These are phyloP conservation scores for Dasypogon diadema DNA, from an alignment of 2,888 invertebrate species.

Conservation along the genomic window DNA sequence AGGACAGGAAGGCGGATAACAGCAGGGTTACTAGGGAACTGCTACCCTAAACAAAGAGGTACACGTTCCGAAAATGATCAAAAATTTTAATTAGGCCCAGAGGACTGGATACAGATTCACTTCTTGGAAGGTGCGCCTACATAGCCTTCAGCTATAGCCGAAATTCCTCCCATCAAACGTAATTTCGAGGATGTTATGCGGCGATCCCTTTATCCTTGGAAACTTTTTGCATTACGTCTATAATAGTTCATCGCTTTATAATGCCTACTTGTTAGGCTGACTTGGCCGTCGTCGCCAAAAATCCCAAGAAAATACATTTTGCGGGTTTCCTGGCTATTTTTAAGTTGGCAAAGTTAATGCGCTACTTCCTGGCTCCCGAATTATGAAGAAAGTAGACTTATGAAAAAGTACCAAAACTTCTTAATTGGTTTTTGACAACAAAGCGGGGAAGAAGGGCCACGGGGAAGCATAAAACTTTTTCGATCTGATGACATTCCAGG, in stretches of 20 bases:
- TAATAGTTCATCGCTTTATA: slow-evolving; percentile 22
- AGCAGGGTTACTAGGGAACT: too few species aligned
- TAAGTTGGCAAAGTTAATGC: slow-evolving; percentile 12
- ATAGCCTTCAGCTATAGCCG: neutral
- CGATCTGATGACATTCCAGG: slow-evolving; percentile 2
- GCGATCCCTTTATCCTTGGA: neutral
- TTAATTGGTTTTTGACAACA: slow-evolving; percentile 38
- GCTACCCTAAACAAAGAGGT: too few species aligned
- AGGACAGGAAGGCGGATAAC: neutral
- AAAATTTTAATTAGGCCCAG: slow-evolving; percentile 17
- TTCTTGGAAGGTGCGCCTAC: neutral
- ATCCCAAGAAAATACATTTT: neutral
- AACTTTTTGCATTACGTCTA: neutral
- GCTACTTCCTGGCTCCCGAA: neutral
- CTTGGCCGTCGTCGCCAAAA: too few species aligned
- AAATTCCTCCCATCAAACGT: neutral
- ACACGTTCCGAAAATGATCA: neutral
- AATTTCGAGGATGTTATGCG: neutral
- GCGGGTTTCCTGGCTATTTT: neutral
- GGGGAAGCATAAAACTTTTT: slow-evolving; percentile 1
- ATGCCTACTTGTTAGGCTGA: slow-evolving; percentile 1
- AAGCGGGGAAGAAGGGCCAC: neutral
- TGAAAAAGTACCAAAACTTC: slow-evolving; percentile 39
- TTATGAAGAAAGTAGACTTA: slow-evolving; percentile 20
- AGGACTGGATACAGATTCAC: neutral